Base-by-base conservation (phyloP, 2,797 vertebrate species). In the Gallirallus australis region DNA sequence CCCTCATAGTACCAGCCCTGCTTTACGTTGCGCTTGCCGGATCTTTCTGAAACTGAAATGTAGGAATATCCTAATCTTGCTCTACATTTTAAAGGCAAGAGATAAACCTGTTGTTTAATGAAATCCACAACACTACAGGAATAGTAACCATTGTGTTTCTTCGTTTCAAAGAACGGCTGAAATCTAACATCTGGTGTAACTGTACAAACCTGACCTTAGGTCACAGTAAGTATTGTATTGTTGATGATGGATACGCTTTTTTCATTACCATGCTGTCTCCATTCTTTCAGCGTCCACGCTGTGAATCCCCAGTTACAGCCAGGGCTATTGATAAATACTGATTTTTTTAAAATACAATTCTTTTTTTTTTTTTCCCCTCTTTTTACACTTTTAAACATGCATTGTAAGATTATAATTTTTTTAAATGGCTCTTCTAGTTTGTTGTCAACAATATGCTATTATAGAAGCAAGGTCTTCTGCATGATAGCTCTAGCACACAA, bases 231-330 rank as follows among this genome's bases (percentile, higher is more conserved):
- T 95, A 96, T 96, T 97, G 93, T 97, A 94, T 92, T 94, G 97
- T 86, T 97, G 96, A 97, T 97, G 96, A 97, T 94, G 93, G 97
- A 95, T 95, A 97, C 20, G 92, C 96, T 97, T 97, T 97, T 97
- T 96, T 97, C 95, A 95, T 96, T 96, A 96, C 96, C 82, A 92
- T 92, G 95, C 96, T 92, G 91, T 89, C 96, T 96, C 96, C 95
- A 78, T 96, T 96, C 95, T 96, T 97, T 92, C 94, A 93, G 91
- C 94, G 86, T 69, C 93, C 94, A 96, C 91, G 96, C 95, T 93
- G 93, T 95, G 93, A 94, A 92, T 95, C 93, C 56, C 48, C 79
- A 95, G 92, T 54, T 93, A 95, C 52, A 95, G 75, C 91, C n/a
- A 17, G 68, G 56, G 57, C 96, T 96, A 94, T 95, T 95, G 96